Percentiles rank a stretch among this genome's conserved stretches.
phyloP scores from a whole-genome alignment of 2,113 vertebrate genomes.

The Lepisosteus oculatus region DNA sequence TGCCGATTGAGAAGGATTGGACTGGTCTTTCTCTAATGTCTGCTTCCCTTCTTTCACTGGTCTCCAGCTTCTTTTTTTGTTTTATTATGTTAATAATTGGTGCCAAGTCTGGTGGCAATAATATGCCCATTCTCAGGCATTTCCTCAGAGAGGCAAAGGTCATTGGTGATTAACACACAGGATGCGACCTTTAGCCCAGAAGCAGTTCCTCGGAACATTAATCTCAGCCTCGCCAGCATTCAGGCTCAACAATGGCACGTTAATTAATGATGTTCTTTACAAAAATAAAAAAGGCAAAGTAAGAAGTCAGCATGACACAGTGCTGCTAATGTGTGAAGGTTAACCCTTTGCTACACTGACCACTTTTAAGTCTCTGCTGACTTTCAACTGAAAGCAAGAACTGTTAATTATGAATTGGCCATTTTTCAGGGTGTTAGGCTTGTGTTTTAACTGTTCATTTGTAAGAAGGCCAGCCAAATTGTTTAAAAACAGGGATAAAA shows the following conservation, averaged over 20 bases:
- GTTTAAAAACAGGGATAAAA: no score
- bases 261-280: constrained; percentile 66
- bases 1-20: constrained; percentile 6
- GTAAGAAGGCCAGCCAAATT: no score
- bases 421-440: no score
- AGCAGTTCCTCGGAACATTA: constrained; percentile 58
- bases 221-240: constrained; percentile 55
- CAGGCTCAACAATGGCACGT: constrained; percentile 57
- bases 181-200: constrained; percentile 68
- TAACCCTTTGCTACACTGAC: constrained; percentile 34
- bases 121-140: constrained; percentile 61
- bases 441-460: no score
- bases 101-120: constrained; percentile 62
- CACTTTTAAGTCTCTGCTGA: no score
- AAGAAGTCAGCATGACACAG: constrained; percentile 29
- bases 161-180: constrained; percentile 67
- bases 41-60: constrained; percentile 16
- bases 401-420: no score
- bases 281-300: neutral
- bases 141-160: constrained; percentile 66
- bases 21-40: constrained; percentile 1
- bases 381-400: no score
- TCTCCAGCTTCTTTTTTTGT: constrained; percentile 25
- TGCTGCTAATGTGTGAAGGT: constrained; percentile 27
- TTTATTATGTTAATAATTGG: constrained; percentile 45